phyloP scores from a whole-genome alignment of 2,888 invertebrate species.

The Thecophora atra region DNA sequence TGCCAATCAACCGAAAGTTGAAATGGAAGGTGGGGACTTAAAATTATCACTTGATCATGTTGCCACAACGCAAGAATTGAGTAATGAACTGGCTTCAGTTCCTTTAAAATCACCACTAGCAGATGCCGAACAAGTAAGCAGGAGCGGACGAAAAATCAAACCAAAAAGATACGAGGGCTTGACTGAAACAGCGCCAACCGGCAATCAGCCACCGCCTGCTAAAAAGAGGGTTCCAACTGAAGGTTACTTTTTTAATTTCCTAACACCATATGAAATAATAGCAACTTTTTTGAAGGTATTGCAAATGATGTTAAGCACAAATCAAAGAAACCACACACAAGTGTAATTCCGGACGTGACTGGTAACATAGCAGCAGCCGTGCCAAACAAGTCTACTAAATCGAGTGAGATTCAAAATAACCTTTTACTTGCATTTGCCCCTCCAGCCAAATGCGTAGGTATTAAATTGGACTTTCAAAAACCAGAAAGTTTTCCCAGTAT shows the following conservation, averaged over 20 bases:
- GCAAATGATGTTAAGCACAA: constrained; percentile 42
- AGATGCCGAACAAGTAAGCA: constrained; percentile 70
- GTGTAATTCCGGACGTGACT: constrained; percentile 52
- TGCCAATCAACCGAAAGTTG: constrained; percentile 39
- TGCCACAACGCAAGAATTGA: constrained; percentile 28
- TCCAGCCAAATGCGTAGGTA: constrained; percentile 73
- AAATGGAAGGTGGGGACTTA: constrained; percentile 2
- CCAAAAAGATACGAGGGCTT: constrained; percentile 68
- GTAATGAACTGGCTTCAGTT: constrained; percentile 27
- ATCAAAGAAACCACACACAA: constrained; percentile 50
- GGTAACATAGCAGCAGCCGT: constrained; percentile 35
- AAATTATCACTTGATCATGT: not conserved
- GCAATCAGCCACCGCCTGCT: constrained; percentile 49
- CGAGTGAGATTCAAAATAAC: constrained; percentile 60
- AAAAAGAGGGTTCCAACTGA: constrained; percentile 57
- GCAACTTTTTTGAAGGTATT: constrained; percentile 38
- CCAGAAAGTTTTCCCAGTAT: constrained; percentile 72
- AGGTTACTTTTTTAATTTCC: constrained; percentile 45
- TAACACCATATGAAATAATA: not conserved
- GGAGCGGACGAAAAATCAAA: constrained; percentile 80
- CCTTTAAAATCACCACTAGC: constrained; percentile 41
- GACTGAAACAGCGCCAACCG: constrained; percentile 46
- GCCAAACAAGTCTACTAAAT: constrained; percentile 38
- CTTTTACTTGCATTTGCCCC: constrained; percentile 73
- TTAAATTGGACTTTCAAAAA: constrained; percentile 72